A percentile compares a stretch with the other conserved stretches of the same genome.
Evolutionary conservation across 2,113 vertebrate species (phyloP).

Genomic region (Upupa epops): DNA sequence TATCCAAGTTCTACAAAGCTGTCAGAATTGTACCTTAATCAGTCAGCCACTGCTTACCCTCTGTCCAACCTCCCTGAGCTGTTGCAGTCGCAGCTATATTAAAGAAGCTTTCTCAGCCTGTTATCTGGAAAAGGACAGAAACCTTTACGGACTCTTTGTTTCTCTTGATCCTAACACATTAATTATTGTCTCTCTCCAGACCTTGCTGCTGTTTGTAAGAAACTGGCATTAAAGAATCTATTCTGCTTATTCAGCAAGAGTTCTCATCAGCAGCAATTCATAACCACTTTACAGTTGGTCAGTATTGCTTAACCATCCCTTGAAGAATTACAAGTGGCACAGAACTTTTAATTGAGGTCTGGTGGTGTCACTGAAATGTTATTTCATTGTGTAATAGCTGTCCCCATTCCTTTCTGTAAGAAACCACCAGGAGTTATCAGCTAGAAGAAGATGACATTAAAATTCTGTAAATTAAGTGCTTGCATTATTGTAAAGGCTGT

Average conservation of each 20-base stretch:
- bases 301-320: neutral
- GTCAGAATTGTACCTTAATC: neutral
- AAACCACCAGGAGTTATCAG: neutral
- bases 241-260: conserved; percentile 51
- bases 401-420: neutral
- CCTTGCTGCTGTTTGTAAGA: neutral
- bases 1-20: neutral
- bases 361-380: neutral
- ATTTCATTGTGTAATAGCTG: neutral
- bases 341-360: conserved; percentile 55
- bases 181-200: conserved; percentile 26
- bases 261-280: neutral
- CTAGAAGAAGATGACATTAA: neutral
- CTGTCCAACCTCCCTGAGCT: neutral
- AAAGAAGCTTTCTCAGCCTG: neutral
- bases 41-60: neutral
- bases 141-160: neutral
- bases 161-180: neutral
- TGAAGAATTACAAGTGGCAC: neutral
- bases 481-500: neutral
- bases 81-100: neutral
- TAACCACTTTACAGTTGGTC: neutral
- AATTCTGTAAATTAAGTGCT: neutral
- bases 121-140: neutral
- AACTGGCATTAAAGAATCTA: neutral